Evolutionary conservation across 1,140 invertebrate genomes (phyloP).

Genomic region (Bactericera cockerelli): DNA sequence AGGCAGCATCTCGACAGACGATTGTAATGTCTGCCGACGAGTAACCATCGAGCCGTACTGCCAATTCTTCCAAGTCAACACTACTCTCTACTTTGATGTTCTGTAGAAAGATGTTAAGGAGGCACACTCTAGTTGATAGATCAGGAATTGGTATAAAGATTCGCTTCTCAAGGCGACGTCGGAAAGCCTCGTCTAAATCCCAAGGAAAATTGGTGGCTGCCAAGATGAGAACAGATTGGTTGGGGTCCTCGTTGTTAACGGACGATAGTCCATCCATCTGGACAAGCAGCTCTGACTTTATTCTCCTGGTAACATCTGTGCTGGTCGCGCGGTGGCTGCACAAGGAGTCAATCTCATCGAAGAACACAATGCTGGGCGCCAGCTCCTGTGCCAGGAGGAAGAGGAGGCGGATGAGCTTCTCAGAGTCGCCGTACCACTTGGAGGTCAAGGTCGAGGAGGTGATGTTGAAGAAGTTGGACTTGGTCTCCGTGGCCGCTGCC

Average conservation of each 20-base stretch:
- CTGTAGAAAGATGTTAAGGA: not conserved
- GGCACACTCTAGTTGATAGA: not conserved
- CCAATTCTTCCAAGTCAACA: slow-evolving; percentile 25
- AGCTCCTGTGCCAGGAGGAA: slow-evolving; percentile 19
- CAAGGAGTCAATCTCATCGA: slow-evolving; percentile 23
- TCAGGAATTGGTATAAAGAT: slow-evolving; percentile 98
- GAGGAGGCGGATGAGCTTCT: slow-evolving; percentile 33
- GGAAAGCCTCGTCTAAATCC: slow-evolving; percentile 38
- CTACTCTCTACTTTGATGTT: not conserved
- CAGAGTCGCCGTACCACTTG: slow-evolving; percentile 38
- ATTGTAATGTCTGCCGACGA: slow-evolving; percentile 43
- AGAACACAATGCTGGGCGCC: slow-evolving; percentile 20
- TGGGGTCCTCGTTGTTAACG: slow-evolving; percentile 19
- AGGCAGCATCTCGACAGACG: slow-evolving; percentile 34
- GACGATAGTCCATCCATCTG: slow-evolving; percentile 25
- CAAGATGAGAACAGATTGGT: slow-evolving; percentile 36
- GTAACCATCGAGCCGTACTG: slow-evolving; percentile 38
- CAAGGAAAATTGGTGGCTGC: too few species aligned
- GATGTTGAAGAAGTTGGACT: slow-evolving; percentile 36
- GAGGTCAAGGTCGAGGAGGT: slow-evolving; percentile 39
- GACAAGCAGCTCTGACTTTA: slow-evolving; percentile 22
- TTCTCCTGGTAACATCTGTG: slow-evolving; percentile 12
- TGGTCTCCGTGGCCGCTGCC: slow-evolving; percentile 52
- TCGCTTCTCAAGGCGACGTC: slow-evolving; percentile 79
- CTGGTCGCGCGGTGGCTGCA: slow-evolving; percentile 18